These are phyloP conservation scores for Monoplex corrugatus DNA, from an alignment of 2,888 invertebrate genomes.

Conservation along the genomic window DNA sequence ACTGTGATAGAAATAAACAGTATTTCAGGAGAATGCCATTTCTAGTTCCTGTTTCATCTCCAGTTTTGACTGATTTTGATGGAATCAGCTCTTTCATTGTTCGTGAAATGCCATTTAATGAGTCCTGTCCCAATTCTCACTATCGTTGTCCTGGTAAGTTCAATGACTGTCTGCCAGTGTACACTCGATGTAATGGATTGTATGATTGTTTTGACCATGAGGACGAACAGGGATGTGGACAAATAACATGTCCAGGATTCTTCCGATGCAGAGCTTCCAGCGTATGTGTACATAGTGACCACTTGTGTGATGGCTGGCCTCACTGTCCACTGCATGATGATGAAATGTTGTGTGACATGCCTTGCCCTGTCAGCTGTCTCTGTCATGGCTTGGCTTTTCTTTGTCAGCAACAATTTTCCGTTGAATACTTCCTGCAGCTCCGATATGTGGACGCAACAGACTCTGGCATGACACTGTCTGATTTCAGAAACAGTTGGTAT, in stretches of 20 bases:
- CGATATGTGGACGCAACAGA: slow-evolving; percentile 3
- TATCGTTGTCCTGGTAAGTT: slow-evolving; percentile 24
- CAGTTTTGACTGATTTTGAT: background rate
- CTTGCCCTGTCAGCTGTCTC: background rate
- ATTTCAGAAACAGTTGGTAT: background rate
- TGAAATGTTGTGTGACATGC: background rate
- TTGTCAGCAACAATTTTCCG: background rate
- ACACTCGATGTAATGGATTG: slow-evolving; percentile 18
- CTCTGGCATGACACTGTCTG: slow-evolving; percentile 13
- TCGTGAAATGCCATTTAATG: background rate
- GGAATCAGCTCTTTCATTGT: background rate
- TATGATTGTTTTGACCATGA: background rate
- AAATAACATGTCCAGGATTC: background rate
- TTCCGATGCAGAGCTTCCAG: background rate
- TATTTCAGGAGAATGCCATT: background rate
- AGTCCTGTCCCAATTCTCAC: background rate
- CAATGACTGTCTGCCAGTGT: slow-evolving; percentile 20
- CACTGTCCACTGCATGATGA: slow-evolving; percentile 1
- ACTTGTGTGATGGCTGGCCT: slow-evolving; percentile 22
- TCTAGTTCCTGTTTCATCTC: background rate
- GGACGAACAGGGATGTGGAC: slow-evolving; percentile 9
- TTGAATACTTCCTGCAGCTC: background rate
- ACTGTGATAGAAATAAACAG: background rate
- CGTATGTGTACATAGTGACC: background rate
- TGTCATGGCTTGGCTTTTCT: slow-evolving; percentile 12